Percentiles rank a stretch among this genome's conserved stretches.
Evolutionary conservation across 2,888 invertebrate species (phyloP).

Genomic region (Galerucella calmariensis): DNA sequence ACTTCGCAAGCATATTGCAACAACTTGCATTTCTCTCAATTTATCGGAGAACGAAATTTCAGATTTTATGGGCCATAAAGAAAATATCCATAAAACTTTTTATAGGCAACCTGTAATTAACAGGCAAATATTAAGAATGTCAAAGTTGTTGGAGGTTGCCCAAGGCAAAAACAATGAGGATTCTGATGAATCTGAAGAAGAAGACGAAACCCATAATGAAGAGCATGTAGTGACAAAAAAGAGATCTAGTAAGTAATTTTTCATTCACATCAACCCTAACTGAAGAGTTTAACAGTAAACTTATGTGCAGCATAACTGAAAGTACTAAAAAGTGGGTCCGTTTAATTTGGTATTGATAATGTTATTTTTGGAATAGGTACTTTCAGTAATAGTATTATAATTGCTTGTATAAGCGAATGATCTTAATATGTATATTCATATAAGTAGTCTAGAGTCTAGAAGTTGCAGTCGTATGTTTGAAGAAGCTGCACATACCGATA

Average conservation of each 20-base stretch:
- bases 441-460: too few relatives aligned
- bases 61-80: constrained; percentile 50
- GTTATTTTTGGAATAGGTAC: background rate
- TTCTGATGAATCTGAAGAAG: constrained; percentile 3
- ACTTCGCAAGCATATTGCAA: constrained; percentile 49
- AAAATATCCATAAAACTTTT: constrained; percentile 49
- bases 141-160: constrained; percentile 45
- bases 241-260: constrained; percentile 19
- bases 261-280: background rate
- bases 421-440: too few relatives aligned
- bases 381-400: background rate
- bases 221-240: constrained; percentile 3
- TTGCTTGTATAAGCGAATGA: background rate
- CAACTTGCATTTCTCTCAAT: constrained; percentile 46
- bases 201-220: background rate
- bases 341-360: background rate
- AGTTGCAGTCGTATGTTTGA: too few relatives aligned
- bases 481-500: too few relatives aligned
- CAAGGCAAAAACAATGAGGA: constrained; percentile 36
- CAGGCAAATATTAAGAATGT: constrained; percentile 47
- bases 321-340: background rate
- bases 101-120: constrained; percentile 47
- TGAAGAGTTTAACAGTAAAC: background rate
- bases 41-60: constrained; percentile 47
- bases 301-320: background rate